phyloP scores from a whole-genome alignment of 2,797 vertebrate species.

The Dallia pectoralis region DNA sequence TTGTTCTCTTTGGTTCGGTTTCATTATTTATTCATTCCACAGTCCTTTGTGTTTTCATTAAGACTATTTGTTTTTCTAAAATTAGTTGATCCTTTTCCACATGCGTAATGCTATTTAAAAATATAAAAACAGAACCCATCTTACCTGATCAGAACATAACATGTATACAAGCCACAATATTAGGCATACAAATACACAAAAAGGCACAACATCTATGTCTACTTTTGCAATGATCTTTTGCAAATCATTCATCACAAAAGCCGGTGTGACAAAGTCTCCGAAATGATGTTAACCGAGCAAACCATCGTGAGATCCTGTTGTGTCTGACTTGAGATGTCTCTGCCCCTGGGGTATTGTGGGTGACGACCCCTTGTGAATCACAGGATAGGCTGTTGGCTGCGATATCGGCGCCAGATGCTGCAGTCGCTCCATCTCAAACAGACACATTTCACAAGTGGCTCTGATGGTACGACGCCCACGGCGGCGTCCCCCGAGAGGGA shows the following conservation, averaged over 20 bases:
- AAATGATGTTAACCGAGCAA: slow-evolving; percentile 14
- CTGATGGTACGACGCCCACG: slow-evolving; percentile 64
- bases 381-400: slow-evolving; percentile 56
- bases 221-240: neutral
- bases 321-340: slow-evolving; percentile 51
- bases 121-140: slow-evolving; percentile 37
- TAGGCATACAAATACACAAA: no score
- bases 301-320: slow-evolving; percentile 17
- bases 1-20: slow-evolving; percentile 41
- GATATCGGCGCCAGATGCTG: slow-evolving; percentile 69
- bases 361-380: slow-evolving; percentile 49
- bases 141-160: neutral
- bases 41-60: slow-evolving; percentile 65
- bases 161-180: neutral
- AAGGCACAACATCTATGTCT: neutral
- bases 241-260: neutral
- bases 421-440: slow-evolving; percentile 63
- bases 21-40: slow-evolving; percentile 58
- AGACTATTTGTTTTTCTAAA: slow-evolving; percentile 53
- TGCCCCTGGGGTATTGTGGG: slow-evolving; percentile 41
- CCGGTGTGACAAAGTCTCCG: slow-evolving; percentile 33
- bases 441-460: slow-evolving; percentile 71
- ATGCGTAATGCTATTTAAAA: slow-evolving; percentile 49
- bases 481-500: slow-evolving; percentile 60
- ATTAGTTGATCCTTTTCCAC: slow-evolving; percentile 58